Base-by-base conservation (phyloP, 2,113 vertebrate genomes). In the Camelus dromedarius region DNA sequence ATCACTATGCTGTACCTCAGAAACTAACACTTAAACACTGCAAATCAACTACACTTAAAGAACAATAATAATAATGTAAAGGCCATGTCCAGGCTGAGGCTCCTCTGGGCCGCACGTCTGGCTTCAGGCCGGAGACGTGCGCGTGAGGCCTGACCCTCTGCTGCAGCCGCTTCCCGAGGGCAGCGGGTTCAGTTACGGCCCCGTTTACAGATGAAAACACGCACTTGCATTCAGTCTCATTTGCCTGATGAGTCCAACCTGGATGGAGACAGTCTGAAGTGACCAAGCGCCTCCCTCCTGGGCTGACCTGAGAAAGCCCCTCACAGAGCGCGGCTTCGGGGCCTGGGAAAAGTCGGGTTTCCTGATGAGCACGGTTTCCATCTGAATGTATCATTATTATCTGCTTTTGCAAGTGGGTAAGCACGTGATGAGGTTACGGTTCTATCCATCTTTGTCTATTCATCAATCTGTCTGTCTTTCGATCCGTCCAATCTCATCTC, bases 101-200 rank as follows among this genome's bases (percentile, higher is more conserved):
- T 13, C 16, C 35, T 30, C 38, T 28, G 20, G 12, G 35, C 56
- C 1, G 6, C 0, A 42, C 38, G 38, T 5, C 38, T 42, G 38
- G 38, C 38, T 42, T 42, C 4, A 42, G 38, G 38, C 38, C 38
- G 38, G 19, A 38, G 3, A 22, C 1, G 0, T 3, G n/a, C 19
- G 0, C 52, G 38, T 20, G 38, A 20, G 8, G 50, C 24, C 19
- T 0, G 2, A 13, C 5, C 0, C 12, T n/a, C 11, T 0, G 10
- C 7, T 4, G 5, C 0, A 3, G 5, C 32, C 9, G 20, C 9
- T 50, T n/a, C 30, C 46, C 12, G 6, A 30, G 35, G 0, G 9
- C 22, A 19, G 30, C 9, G 5, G 15, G n/a, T 28, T 32, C 2
- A 13, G 11, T 26, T 11, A 13, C 6, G 15, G 28, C n/a, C 26